Percentiles rank a stretch among this genome's conserved stretches.
Evolutionary conservation across 2,888 invertebrate species (phyloP).

Genomic region (Parochlus steinenii): DNA sequence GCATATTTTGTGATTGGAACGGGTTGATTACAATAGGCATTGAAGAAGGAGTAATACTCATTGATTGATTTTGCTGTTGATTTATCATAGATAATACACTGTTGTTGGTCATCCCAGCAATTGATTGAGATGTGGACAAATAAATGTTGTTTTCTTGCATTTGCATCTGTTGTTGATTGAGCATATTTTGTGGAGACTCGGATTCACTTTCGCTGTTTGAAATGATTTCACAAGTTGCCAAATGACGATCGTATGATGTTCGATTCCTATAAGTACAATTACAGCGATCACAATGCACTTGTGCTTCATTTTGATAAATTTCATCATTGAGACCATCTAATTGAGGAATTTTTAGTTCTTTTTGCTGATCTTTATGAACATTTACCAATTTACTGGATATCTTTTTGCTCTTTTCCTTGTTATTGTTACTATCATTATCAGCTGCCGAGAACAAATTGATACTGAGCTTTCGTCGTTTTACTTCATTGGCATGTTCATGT

Average conservation of each 20-base stretch:
- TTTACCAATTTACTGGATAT: conserved; percentile 25
- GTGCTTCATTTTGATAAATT: conserved; percentile 27
- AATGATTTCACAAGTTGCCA: conserved; percentile 60
- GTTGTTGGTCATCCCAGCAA: conserved; percentile 7
- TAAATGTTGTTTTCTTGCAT: conserved; percentile 8
- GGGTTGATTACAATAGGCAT: conserved; percentile 11
- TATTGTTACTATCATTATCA: conserved; percentile 20
- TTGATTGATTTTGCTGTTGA: conserved; percentile 12
- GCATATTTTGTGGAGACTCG: conserved; percentile 35
- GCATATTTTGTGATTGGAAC: conserved; percentile 6
- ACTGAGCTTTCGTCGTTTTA: conserved; percentile 23
- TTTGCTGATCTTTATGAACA: conserved; percentile 30
- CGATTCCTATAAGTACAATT: conserved; percentile 73
- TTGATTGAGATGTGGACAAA: conserved; percentile 11
- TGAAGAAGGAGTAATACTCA: conserved; percentile 8
- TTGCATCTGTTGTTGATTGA: background rate
- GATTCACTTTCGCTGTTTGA: conserved; percentile 65
- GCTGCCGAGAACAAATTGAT: background rate
- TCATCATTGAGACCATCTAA: conserved; percentile 53
- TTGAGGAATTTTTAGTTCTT: conserved; percentile 41
- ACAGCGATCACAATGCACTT: conserved; percentile 72
- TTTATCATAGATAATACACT: conserved; percentile 11
- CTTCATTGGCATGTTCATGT: conserved; percentile 16
- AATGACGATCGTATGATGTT: conserved; percentile 63
- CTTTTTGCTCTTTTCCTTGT: conserved; percentile 22